Evolutionary conservation across 1,140 invertebrate genomes (phyloP).

Genomic region (Lordiphosa clarofinis): DNA sequence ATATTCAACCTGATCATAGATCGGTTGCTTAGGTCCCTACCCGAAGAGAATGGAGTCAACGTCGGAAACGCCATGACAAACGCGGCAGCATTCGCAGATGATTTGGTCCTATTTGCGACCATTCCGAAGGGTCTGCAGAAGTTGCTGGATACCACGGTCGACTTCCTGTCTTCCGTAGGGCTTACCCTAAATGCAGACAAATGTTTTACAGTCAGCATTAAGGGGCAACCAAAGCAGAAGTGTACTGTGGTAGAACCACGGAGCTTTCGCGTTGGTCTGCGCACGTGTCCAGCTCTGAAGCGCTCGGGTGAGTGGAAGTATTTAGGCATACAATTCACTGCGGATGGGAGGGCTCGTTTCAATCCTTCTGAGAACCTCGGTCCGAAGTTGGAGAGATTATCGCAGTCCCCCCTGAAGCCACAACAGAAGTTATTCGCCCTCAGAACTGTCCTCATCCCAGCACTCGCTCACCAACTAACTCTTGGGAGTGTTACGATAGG

Average conservation of each 20-base stretch:
- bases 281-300: no score
- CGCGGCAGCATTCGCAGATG: conserved; percentile 10
- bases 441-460: not conserved
- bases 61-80: conserved; percentile 7
- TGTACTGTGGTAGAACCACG: no score
- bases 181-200: not conserved
- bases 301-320: no score
- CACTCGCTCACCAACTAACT: conserved; percentile 4
- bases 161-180: conserved; percentile 12
- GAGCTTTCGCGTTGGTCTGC: no score
- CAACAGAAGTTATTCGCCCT: conserved; percentile 5
- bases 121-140: conserved; percentile 7
- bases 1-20: conserved; percentile 24
- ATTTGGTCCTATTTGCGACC: conserved; percentile 6
- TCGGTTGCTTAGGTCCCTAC: conserved; percentile 18
- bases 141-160: conserved; percentile 9
- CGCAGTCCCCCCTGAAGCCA: not conserved
- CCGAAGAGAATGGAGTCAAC: conserved; percentile 10
- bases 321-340: no score
- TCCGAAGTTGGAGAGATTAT: not conserved
- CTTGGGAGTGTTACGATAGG: conserved; percentile 4
- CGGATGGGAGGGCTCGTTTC: not conserved
- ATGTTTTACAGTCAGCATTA: no score
- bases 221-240: no score
- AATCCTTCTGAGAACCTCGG: not conserved